These are phyloP conservation scores for Reinhardtius hippoglossoides DNA, from an alignment of 2,113 vertebrate genomes.

Conservation along the genomic window DNA sequence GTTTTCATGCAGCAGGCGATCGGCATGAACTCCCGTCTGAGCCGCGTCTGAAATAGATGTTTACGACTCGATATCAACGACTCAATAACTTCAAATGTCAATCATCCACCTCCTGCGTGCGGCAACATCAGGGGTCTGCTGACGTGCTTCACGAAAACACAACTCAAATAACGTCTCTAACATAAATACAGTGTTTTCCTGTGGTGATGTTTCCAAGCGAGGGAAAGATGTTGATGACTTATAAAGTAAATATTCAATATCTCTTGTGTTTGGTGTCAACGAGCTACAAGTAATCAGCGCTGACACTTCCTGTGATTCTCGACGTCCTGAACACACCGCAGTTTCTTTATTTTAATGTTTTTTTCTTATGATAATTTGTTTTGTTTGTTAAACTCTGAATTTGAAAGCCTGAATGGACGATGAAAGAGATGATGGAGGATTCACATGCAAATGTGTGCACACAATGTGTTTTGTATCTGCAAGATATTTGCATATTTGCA, in stretches of 20 bases:
- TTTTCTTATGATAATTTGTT: too few species aligned
- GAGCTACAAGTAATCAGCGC: too few species aligned
- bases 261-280: too few species aligned
- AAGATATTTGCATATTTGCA: not conserved
- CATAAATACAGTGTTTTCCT: not conserved
- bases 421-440: not conserved
- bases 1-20: constrained; percentile 31
- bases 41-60: constrained; percentile 2
- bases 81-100: not conserved
- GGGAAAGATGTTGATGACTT: too few species aligned
- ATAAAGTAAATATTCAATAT: too few species aligned
- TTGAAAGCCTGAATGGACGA: not conserved
- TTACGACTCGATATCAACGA: constrained; percentile 14
- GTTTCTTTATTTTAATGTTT: too few species aligned
- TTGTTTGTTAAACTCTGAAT: too few species aligned
- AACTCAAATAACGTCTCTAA: not conserved
- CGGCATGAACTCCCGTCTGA: constrained; percentile 5
- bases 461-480: not conserved
- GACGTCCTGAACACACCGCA: too few species aligned
- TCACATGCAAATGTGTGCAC: not conserved
- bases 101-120: not conserved
- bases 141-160: not conserved
- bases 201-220: too few species aligned
- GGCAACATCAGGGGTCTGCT: not conserved
- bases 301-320: too few species aligned